Evolutionary conservation across 2,888 invertebrate genomes (phyloP), one percentile per base, ranked within the genome.

Genomic region (Epistrophe eligans): DNA sequence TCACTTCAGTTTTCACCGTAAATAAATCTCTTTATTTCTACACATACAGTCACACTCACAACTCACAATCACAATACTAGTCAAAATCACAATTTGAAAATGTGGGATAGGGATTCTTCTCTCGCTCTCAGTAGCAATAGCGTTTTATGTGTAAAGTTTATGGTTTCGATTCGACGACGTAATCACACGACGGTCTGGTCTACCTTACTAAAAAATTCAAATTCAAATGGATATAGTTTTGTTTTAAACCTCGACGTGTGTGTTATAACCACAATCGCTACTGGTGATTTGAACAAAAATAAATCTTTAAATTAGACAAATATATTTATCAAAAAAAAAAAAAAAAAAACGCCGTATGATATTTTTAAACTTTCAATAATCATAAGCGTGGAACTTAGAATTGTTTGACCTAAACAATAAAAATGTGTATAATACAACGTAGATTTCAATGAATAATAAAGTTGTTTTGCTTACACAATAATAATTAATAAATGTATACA

Each of bases 221-320:
- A 55, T 70, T 83, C 79, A n/a, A 83, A 76, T 83, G 58, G 79
- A 83, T 73, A 84, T 88, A 84, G 88, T 84, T 84, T 88, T 88
- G 81, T 79, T 70, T 81, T 67, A 77, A 73, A 74, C 80, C 62
- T 84, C 60, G 84, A 77, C 82, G 84, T 72, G 84, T 70, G 70
- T 77, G 80, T 74, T 70, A 32, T 28, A 64, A 40, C 52, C 57
- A 52, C 66, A 72, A 60, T 77, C 55, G 70, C 64, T 58, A 66
- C 35, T 19, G 58, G 9, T 70, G 57, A 60, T 71, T 60, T 24
- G 24, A 79, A 71, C 38, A 35, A 58, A 62, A 55, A 67, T 35
- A 50, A 35, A 38, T 48, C 5, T 40, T 15, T 15, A 40, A 55
- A 58, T n/a, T 52, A 38, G 2, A 28, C 15, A 60, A 52, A n/a